Evolutionary conservation across 2,888 invertebrate genomes (phyloP).

Genomic region (Agrilus cyanescens): DNA sequence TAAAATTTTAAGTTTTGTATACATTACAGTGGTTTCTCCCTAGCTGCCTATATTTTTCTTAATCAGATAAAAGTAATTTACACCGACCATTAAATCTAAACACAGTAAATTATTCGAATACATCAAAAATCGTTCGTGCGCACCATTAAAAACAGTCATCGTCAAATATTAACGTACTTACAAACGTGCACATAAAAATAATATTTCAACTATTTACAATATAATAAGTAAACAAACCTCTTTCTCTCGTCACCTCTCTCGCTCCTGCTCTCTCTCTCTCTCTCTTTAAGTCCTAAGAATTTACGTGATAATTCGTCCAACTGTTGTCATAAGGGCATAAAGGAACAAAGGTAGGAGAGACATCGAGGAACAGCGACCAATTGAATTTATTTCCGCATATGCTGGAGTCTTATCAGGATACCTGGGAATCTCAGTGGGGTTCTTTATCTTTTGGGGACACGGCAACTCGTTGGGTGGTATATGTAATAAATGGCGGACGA

Average conservation of each 20-base stretch:
- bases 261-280: too few species aligned
- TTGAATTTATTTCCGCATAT: conserved; percentile 21
- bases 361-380: conserved; percentile 9
- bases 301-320: conserved; percentile 9
- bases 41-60: too few species aligned
- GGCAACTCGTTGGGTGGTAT: conserved; percentile 28
- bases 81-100: too few species aligned
- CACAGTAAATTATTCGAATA: too few species aligned
- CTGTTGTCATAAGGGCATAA: conserved; percentile 1
- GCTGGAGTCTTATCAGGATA: conserved; percentile 24
- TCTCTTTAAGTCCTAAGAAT: background rate
- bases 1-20: too few species aligned
- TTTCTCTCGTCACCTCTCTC: too few species aligned
- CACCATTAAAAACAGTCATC: conserved; percentile 2
- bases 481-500: conserved; percentile 23
- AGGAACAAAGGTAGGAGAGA: conserved; percentile 5
- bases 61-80: too few species aligned
- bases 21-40: too few species aligned
- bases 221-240: too few species aligned
- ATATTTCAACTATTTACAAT: conserved; percentile 3
- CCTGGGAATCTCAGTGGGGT: conserved; percentile 26
- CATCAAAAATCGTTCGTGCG: background rate
- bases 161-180: background rate
- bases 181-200: background rate
- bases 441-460: conserved; percentile 30